phyloP scores from a whole-genome alignment of 2,797 vertebrate genomes.

The Cheirogaleus major region DNA sequence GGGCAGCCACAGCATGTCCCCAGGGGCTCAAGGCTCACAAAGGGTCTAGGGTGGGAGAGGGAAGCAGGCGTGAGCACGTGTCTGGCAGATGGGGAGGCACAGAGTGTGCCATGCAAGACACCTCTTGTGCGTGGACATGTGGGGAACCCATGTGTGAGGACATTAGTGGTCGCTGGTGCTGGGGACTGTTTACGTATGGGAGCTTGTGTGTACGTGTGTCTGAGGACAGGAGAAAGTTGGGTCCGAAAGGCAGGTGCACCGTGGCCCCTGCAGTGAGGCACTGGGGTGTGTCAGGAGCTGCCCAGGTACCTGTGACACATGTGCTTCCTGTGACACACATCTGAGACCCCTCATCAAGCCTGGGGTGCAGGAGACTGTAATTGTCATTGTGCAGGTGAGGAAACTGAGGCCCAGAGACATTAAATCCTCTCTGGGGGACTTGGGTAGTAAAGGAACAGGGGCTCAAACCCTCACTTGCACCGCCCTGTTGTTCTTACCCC shows the following conservation, averaged over 20 bases:
- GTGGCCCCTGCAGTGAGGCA: neutral
- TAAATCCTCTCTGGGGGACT: neutral
- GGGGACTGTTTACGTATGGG: fast-evolving
- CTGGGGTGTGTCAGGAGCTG: fast-evolving
- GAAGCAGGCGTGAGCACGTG: neutral
- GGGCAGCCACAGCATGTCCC: neutral
- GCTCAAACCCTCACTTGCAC: neutral
- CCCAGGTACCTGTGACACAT: fast-evolving
- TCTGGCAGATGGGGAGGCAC: neutral
- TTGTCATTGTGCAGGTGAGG: slow-evolving; percentile 37
- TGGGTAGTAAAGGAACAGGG: neutral
- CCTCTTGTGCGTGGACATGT: neutral
- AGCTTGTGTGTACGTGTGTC: neutral
- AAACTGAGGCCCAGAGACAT: slow-evolving; percentile 44
- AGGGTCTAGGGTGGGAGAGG: slow-evolving; percentile 5
- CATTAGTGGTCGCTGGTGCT: neutral
- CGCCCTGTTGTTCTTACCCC: neutral
- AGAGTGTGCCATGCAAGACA: neutral
- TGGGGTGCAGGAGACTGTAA: neutral
- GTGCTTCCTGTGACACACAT: neutral
- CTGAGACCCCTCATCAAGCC: neutral
- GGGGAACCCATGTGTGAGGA: neutral
- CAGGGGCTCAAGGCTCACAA: neutral
- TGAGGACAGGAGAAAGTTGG: neutral
- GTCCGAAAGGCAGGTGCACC: neutral